These are phyloP conservation scores for Grallaria varia DNA, from an alignment of 2,113 vertebrate genomes.

Conservation along the genomic window DNA sequence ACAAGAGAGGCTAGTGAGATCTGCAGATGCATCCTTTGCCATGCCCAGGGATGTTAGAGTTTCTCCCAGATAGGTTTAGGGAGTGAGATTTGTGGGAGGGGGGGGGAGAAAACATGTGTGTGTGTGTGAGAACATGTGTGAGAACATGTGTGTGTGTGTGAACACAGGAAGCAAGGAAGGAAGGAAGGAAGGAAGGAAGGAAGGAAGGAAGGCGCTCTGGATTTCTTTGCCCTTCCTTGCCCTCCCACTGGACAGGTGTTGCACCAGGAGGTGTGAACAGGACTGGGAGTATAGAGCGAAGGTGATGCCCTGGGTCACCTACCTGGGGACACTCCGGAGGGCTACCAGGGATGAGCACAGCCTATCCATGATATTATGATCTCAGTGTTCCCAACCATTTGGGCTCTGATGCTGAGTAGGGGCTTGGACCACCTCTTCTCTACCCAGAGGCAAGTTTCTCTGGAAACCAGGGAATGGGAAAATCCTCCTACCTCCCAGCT, in stretches of 20 bases:
- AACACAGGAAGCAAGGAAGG: not conserved
- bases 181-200: not conserved
- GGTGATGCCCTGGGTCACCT: not conserved
- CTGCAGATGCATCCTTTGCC: not conserved
- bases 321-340: not conserved
- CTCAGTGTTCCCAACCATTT: not conserved
- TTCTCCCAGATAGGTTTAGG: not conserved
- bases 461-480: constrained; percentile 17
- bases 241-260: not conserved
- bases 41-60: not conserved
- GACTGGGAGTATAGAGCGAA: not conserved
- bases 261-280: not conserved
- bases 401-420: not conserved
- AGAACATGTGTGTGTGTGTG: too few relatives aligned
- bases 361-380: rapidly evolving
- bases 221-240: not conserved
- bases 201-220: not conserved
- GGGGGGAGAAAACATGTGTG: not conserved
- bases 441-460: constrained; percentile 2
- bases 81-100: not conserved
- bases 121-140: too few relatives aligned
- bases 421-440: not conserved
- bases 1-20: not conserved
- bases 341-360: not conserved
- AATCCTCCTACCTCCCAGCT: constrained; percentile 49